phyloP scores from a whole-genome alignment of 2,113 vertebrate genomes.

The Hassar affinis region DNA sequence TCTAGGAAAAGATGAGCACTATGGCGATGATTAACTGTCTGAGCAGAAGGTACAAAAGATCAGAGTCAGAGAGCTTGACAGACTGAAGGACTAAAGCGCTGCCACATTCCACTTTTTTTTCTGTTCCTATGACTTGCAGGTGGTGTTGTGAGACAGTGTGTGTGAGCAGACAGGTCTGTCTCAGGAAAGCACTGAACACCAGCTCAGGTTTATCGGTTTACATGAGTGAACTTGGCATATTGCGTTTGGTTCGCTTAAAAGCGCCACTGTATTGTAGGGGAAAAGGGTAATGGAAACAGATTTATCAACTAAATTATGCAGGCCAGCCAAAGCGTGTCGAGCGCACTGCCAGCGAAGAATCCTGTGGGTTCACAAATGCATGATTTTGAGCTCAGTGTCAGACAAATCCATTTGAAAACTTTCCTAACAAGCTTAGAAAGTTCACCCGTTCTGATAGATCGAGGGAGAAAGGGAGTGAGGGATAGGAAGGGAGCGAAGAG shows the following conservation, averaged over 20 bases:
- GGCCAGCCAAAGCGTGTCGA: neutral
- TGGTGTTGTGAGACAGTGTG: neutral
- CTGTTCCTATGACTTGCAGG: neutral
- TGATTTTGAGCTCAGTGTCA: slow-evolving; percentile 17
- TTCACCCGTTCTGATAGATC: neutral
- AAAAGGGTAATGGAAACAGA: slow-evolving; percentile 9
- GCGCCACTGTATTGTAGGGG: neutral
- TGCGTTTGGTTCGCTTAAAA: neutral
- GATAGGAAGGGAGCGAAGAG: neutral
- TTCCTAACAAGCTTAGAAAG: slow-evolving; percentile 39
- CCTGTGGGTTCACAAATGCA: slow-evolving; percentile 2
- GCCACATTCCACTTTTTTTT: neutral
- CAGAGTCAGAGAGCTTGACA: neutral
- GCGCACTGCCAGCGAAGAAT: neutral
- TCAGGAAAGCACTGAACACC: neutral
- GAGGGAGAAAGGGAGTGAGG: neutral
- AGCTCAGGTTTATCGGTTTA: neutral
- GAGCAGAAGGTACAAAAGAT: neutral
- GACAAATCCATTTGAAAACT: slow-evolving; percentile 19
- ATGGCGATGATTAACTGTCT: neutral
- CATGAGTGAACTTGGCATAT: neutral
- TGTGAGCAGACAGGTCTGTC: too few relatives aligned
- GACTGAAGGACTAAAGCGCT: neutral
- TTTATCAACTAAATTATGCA: neutral
- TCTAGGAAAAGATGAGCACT: neutral